Conservation (phyloP, 23 tunicate genomes). For the Styela clava region DNA sequence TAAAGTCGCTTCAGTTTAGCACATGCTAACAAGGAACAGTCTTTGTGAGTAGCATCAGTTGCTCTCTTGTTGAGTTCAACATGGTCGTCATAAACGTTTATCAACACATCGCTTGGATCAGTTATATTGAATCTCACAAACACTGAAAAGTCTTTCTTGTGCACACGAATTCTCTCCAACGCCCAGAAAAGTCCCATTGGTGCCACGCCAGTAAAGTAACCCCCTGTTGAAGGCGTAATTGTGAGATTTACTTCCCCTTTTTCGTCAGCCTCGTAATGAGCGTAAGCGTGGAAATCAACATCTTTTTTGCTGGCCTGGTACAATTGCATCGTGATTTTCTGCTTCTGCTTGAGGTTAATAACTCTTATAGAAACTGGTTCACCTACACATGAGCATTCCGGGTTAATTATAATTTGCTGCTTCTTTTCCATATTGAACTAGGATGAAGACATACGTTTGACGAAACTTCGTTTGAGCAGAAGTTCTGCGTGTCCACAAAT, state of each 20-base stretch:
- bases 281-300: background rate
- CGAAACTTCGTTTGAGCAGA: too few species aligned
- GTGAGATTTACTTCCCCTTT: conserved; percentile 1
- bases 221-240: conserved; percentile 10
- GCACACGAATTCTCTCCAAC: background rate
- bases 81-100: background rate
- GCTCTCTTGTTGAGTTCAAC: background rate
- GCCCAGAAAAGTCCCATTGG: conserved; percentile 31
- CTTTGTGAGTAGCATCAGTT: too few species aligned
- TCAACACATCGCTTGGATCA: background rate
- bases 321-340: background rate
- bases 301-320: background rate
- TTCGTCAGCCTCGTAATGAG: background rate
- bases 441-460: too few species aligned
- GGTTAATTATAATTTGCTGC: background rate
- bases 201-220: conserved; percentile 24
- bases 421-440: background rate
- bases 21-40: too few species aligned
- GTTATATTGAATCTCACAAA: background rate
- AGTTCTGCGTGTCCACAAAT: too few species aligned
- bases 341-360: background rate
- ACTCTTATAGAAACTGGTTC: background rate
- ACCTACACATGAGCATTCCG: background rate
- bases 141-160: background rate
- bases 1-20: too few species aligned